Evolutionary conservation across 2,113 vertebrate species (phyloP).

Genomic region (Rhagologus leucostigma): DNA sequence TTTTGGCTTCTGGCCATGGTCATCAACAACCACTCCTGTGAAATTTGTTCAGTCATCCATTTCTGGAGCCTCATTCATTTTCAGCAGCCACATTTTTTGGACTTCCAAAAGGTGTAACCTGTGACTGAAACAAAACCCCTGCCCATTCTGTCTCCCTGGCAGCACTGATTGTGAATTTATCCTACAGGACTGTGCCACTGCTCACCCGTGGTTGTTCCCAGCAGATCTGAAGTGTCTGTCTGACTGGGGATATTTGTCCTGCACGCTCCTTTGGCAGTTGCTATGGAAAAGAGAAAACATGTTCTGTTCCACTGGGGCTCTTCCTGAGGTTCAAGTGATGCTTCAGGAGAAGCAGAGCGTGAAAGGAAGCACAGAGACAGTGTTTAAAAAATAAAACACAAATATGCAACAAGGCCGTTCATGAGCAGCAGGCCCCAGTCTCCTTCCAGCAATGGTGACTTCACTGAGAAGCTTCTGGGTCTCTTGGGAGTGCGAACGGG

Average conservation of each 20-base stretch:
- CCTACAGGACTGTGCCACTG: background rate
- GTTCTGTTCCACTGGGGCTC: background rate
- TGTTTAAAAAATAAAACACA: background rate
- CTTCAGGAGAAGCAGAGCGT: background rate
- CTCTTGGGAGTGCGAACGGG: fast-evolving
- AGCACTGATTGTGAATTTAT: background rate
- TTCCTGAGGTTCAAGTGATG: background rate
- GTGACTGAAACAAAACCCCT: background rate
- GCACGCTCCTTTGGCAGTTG: background rate
- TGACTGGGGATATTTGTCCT: background rate
- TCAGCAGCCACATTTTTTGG: background rate
- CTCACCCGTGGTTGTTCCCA: background rate
- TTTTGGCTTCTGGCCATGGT: background rate
- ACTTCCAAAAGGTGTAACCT: background rate
- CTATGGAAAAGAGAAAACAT: background rate
- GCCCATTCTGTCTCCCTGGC: too few relatives aligned
- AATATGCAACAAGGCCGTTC: background rate
- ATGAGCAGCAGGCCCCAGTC: background rate
- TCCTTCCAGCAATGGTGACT: fast-evolving
- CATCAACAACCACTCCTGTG: background rate
- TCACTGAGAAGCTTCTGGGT: background rate
- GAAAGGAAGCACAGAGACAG: background rate
- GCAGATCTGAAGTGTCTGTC: background rate
- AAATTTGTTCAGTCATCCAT: background rate
- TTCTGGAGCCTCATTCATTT: background rate